Evolutionary conservation across 2,888 invertebrate genomes (phyloP), one percentile per base, ranked within the genome.

Genomic region (Drosophila neutralis): DNA sequence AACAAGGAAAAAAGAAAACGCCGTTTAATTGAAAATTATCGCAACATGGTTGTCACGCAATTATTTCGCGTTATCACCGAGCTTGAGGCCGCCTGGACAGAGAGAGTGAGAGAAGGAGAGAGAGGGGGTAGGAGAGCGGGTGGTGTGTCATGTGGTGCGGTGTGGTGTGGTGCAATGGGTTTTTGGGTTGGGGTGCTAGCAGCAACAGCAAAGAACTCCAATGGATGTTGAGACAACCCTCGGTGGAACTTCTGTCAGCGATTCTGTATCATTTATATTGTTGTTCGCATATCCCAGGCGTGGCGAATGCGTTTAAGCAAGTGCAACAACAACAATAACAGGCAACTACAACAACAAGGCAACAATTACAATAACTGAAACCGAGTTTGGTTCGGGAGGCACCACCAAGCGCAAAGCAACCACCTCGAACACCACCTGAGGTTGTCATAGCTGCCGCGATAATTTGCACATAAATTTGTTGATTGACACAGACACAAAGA

Each of bases 31-130:
- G 92, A 92, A 92, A 92, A 92, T 92, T 92, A 92, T 92, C 92
- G 88, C 91, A 85, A 90, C 91, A 92, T 92, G 92, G 92, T 92
- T 92, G 92, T 92, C 92, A 92, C 91, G 92, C 92, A 92, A 92
- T 92, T 91, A 90, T 88, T 90, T 92, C 90, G 81, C 89, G 90
- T 91, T 88, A 88, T 90, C 87, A 89, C 89, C 87, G 69, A 76
- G 45, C 75, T 70, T n/a, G 63, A 67, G 49, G 69, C 49, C 11
- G 69, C 24, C 45, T 35, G 48, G 27, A 21, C 40, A 57, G 57
- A n/a, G 13, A 4, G 2, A 27, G 48, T 21, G 24, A 45, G 11
- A 13, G 24, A 13, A n/a, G 8, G 8, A 40, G 18, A 10, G 2
- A 18, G 27, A 7, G 31, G 4, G 29, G 11, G 7, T 6, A 3